Base-by-base conservation (phyloP, 2,797 vertebrate species). In the Streptopelia turtur region DNA sequence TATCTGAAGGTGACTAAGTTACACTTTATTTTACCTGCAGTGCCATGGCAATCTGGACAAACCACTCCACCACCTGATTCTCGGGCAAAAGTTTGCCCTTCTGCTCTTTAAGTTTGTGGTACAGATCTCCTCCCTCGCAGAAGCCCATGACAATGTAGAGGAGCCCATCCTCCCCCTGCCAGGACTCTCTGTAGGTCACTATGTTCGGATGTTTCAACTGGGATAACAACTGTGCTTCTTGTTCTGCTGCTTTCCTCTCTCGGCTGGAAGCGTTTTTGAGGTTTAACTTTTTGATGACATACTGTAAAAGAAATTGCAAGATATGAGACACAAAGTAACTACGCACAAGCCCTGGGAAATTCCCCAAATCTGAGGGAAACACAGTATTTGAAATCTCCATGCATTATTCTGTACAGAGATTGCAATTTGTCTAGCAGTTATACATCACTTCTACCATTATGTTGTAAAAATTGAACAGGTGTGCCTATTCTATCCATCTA, bases 21-120 rank as follows among this genome's bases (percentile, higher is more conserved):
- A 31, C 37, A 60, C 15, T 60, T 55, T 10, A 22, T 15, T 87
- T 91, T 96, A 99, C 99, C 99, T 99, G 99, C 61, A 99, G 97
- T 3, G 99, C 99, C 99, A 99, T 99, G 66, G 99, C 98, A n/a
- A 99, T 99, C 97, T 99, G 99, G 60, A 99, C 99, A 95, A 99
- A 99, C 99, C 99, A 99, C 94, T 99, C 99, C 91, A 99, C 99
- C 88, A 99, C 99, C 96, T 99, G 99, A 96, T 95, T 98, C 97
- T 99, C 99, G 2, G 98, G 98, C 80, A 99, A 87, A 49, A 99
- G 99, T 63, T 98, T 98, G 23, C 99, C 99, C 81, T 99, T 99
- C 93, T 98, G 99, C 78, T 99, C 98, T 91, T 99, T 99, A 53
- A 99, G 99, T 59, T 98, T 98, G 93, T 99, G 99, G 95, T 99